phyloP scores from a whole-genome alignment of 2,888 invertebrate genomes.

The Axea sp. region DNA sequence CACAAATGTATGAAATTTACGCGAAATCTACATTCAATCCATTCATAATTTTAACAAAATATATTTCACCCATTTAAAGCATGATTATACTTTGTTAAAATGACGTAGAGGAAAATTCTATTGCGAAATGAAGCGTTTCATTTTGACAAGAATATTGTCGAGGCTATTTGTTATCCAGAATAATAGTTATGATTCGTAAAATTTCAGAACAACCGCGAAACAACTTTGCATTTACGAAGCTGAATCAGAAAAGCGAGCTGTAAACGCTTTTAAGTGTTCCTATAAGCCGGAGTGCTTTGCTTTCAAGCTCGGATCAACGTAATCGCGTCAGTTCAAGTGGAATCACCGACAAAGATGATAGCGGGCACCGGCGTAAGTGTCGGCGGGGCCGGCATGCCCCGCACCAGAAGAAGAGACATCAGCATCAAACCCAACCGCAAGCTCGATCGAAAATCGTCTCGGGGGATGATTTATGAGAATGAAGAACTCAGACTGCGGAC shows the following conservation, averaged over 20 bases:
- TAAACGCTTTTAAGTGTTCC: constrained; percentile 40
- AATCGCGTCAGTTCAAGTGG: constrained; percentile 47
- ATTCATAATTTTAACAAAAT: too few species aligned
- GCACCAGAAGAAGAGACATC: constrained; percentile 91
- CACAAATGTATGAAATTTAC: too few species aligned
- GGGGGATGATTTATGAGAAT: constrained; percentile 96
- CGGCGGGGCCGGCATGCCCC: constrained; percentile 84
- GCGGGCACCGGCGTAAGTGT: constrained; percentile 72
- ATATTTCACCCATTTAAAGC: too few species aligned
- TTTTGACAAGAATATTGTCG: too few species aligned
- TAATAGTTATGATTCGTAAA: neutral
- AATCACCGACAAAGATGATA: constrained; percentile 68
- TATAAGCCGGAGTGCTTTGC: constrained; percentile 45
- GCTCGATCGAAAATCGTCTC: constrained; percentile 93
- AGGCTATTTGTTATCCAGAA: too few species aligned
- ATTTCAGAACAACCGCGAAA: constrained; percentile 10
- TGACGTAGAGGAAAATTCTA: too few species aligned
- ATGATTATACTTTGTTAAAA: too few species aligned
- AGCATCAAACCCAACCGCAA: constrained; percentile 94
- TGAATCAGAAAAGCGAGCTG: constrained; percentile 16
- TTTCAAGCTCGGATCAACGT: constrained; percentile 50
- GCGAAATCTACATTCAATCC: too few species aligned
- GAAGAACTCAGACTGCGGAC: constrained; percentile 93
- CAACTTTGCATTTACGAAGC: constrained; percentile 2
- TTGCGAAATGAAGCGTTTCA: too few species aligned